Conservation (phyloP, 1,140 invertebrate genomes). For the Rhizoglyphus robini region DNA sequence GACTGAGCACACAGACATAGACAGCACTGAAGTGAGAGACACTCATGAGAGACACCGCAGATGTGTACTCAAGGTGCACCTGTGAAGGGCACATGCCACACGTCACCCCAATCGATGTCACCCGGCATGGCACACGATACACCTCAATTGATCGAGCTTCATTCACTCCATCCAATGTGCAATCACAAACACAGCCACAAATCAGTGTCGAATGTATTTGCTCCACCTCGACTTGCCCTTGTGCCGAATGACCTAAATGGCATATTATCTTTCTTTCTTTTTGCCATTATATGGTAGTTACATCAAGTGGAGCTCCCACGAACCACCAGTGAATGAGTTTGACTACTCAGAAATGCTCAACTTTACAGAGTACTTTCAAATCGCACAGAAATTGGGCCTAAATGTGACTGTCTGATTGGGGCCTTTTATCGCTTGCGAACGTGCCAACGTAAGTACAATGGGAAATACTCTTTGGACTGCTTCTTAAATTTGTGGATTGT, state of each 20-base stretch:
- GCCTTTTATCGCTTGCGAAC: slow-evolving; percentile 82
- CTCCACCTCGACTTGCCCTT: too few relatives aligned
- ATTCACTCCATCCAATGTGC: not conserved
- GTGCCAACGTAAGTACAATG: slow-evolving; percentile 40
- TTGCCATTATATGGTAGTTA: slow-evolving; percentile 30
- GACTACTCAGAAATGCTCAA: slow-evolving; percentile 1
- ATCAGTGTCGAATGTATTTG: too few relatives aligned
- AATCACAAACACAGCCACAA: too few relatives aligned
- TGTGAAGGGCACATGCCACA: not conserved
- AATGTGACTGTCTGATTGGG: slow-evolving; percentile 42
- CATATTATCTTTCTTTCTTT: not conserved
- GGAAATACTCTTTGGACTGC: not conserved
- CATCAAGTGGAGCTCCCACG: slow-evolving; percentile 19
- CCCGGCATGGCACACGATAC: not conserved
- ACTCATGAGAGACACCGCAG: too few relatives aligned
- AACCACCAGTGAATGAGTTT: slow-evolving; percentile 7
- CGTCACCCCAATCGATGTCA: not conserved
- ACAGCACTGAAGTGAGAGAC: too few relatives aligned
- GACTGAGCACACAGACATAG: not conserved
- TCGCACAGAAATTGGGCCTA: not conserved
- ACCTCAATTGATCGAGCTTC: slow-evolving; percentile 2
- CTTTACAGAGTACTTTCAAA: not conserved
- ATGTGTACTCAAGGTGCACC: too few relatives aligned
- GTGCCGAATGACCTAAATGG: too few relatives aligned
- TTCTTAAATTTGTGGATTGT: not conserved